phyloP scores from a whole-genome alignment of 2,888 invertebrate genomes.

The Xestia ashworthii region DNA sequence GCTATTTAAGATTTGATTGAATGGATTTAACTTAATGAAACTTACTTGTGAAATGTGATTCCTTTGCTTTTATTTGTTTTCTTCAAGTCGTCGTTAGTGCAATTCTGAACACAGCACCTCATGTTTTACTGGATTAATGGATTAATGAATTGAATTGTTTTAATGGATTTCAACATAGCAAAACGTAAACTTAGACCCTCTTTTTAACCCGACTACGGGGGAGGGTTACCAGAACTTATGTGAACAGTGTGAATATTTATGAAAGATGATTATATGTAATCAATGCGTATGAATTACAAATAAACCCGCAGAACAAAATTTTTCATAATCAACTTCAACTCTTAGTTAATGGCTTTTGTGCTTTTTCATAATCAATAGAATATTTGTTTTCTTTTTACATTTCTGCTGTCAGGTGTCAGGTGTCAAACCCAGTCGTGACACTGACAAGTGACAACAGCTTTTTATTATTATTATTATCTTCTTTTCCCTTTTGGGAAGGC shows the following conservation, averaged over 20 bases:
- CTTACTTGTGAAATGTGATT: slow-evolving; percentile 39
- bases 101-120: slow-evolving; percentile 46
- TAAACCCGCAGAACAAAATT: not conserved
- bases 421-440: no score
- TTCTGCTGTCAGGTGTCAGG: no score
- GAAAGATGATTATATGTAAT: not conserved
- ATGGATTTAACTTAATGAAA: no score
- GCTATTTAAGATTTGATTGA: no score
- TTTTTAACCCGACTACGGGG: not conserved
- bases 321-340: no score
- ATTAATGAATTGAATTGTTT: no score
- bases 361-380: not conserved
- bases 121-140: not conserved
- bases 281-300: not conserved
- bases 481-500: no score
- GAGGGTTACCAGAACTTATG: not conserved
- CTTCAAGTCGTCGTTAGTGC: slow-evolving; percentile 30
- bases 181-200: not conserved
- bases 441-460: no score
- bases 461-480: no score
- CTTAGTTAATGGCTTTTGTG: no score
- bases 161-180: not conserved
- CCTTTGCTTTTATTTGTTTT: slow-evolving; percentile 41
- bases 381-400: not conserved
- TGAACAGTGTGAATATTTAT: not conserved